Evolutionary conservation across 2,113 vertebrate species (phyloP), one percentile per base, ranked within the genome.

Genomic region (Rutilus rutilus): DNA sequence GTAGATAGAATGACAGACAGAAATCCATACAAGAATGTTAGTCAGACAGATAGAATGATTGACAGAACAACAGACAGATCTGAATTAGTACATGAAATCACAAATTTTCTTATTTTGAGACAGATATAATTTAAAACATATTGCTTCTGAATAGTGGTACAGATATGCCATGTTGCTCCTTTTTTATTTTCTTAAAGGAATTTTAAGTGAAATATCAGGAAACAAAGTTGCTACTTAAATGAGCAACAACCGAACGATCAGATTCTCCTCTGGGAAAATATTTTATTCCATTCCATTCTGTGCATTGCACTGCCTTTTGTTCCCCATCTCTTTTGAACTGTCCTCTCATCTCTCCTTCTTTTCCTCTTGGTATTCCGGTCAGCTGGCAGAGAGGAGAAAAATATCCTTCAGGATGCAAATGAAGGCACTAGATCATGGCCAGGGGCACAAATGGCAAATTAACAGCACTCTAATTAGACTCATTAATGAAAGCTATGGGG

Each of bases 391-490:
- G 27, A 76, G 65, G 78, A 86, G 84, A 67, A 83, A 86, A 84
- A 77, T 74, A 87, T 87, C 88, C 59, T 86, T 86, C 52, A 87
- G 86, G 65, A 89, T 86, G 84, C 82, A 74, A 83, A 67, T 64
- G 74, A 82, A 86, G 86, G 62, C 86, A 62, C 62, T 86, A 71
- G 87, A 89, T 90, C 86, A 86, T 90, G 86, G 86, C 87, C 85
- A 27, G 69, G 85, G 81, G 88, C 86, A 89, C 82, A 86, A 88
- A 90, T 89, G 88, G 88, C 86, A 88, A 89, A 89, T 90, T 83
- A 90, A 89, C 88, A 73, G 84, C 83, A 82, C 86, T 52, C 71
- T 90, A 89, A 90, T 89, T 90, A 89, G 65, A 65, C 86, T 90
- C 88, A 86, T 90, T 89, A 89, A 62, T 39, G 84, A 82, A 50